These are phyloP conservation scores for Drosophila repleta DNA, from an alignment of 1,140 invertebrate genomes.

Conservation along the genomic window DNA sequence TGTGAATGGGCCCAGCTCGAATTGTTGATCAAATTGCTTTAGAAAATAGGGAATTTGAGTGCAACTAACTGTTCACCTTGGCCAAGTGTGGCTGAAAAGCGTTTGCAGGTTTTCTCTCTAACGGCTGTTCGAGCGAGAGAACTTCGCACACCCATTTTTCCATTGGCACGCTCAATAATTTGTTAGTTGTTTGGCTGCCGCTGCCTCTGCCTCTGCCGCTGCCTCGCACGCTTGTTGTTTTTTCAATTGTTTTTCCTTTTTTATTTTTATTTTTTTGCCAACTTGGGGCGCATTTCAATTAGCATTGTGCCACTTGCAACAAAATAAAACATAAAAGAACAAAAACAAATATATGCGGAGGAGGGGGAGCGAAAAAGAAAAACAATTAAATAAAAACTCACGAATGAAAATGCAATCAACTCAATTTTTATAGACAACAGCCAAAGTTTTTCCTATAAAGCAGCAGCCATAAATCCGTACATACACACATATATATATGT, in stretches of 20 bases:
- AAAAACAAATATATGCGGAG: not conserved
- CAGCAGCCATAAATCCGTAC: slow-evolving; percentile 10
- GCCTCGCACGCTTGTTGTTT: not conserved
- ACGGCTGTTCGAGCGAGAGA: not conserved
- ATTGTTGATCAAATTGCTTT: slow-evolving; percentile 24
- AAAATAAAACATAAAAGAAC: slow-evolving; percentile 23
- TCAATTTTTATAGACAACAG: slow-evolving; percentile 38
- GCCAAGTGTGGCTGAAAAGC: not conserved
- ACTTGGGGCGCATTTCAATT: slow-evolving; percentile 63
- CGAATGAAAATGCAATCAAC: slow-evolving; percentile 41
- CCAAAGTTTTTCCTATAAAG: slow-evolving; percentile 7
- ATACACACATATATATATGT: slow-evolving; percentile 7
- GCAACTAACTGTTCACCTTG: slow-evolving; percentile 30
- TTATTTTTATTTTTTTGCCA: slow-evolving; percentile 24
- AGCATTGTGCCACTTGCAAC: slow-evolving; percentile 64
- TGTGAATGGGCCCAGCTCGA: not conserved
- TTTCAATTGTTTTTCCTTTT: slow-evolving; percentile 5
- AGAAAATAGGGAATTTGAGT: slow-evolving; percentile 29
- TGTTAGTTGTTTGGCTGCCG: slow-evolving; percentile 16
- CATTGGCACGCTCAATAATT: slow-evolving; percentile 27
- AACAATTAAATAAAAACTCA: slow-evolving; percentile 51
- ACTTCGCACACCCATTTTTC: slow-evolving; percentile 15
- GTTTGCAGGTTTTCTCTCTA: slow-evolving; percentile 26
- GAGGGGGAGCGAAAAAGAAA: slow-evolving; percentile 4
- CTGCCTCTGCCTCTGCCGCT: not conserved